Evolutionary conservation across 2,888 invertebrate genomes (phyloP).

Genomic region (Ectropis crepuscularia): DNA sequence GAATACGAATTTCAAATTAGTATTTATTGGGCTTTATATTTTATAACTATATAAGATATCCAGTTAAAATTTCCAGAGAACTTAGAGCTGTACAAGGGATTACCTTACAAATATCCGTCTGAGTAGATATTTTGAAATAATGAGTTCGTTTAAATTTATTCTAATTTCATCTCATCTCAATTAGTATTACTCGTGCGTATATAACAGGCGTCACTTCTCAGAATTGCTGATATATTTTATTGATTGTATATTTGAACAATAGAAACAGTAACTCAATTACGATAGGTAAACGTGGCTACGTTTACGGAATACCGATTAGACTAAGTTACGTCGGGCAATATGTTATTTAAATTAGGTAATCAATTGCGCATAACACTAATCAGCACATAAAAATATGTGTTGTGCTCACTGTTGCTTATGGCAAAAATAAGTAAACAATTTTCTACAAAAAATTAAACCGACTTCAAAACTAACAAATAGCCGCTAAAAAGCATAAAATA

Average conservation of each 20-base stretch:
- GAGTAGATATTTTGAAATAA: neutral
- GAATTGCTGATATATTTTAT: constrained; percentile 30
- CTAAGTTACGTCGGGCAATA: neutral
- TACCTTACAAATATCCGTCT: no score
- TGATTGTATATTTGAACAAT: constrained; percentile 31
- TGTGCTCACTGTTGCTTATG: neutral
- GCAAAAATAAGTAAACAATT: no score
- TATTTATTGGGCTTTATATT: no score
- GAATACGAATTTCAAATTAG: no score
- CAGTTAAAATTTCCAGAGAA: no score
- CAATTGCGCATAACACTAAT: constrained; percentile 20
- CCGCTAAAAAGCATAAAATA: no score
- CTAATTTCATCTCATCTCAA: constrained; percentile 17
- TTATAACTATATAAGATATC: no score
- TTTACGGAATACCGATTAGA: constrained; percentile 18
- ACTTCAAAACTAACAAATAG: no score
- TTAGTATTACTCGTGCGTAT: constrained; percentile 19
- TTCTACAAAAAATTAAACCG: no score
- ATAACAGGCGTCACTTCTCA: constrained; percentile 20
- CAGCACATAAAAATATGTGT: constrained; percentile 5
- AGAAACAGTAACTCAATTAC: constrained; percentile 34
- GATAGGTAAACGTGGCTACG: constrained; percentile 28
- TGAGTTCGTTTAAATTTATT: neutral
- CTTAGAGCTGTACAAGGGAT: no score
- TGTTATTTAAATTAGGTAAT: constrained; percentile 34